phyloP scores from a whole-genome alignment of 2,797 vertebrate species.

The Onychomys torridus region DNA sequence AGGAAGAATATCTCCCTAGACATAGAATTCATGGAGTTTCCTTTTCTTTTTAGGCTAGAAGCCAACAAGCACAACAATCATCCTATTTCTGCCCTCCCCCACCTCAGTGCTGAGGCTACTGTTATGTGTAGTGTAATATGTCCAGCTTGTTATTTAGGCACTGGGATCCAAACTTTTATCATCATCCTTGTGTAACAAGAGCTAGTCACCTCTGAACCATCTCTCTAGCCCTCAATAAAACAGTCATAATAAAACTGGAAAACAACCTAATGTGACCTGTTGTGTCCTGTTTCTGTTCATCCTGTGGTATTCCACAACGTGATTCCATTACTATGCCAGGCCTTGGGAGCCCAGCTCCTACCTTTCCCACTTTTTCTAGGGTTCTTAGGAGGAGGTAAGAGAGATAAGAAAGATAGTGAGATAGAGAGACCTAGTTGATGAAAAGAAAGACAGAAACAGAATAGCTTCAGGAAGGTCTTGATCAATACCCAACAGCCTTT shows the following conservation, averaged over 20 bases:
- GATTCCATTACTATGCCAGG: background rate
- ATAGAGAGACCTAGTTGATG: too few relatives aligned
- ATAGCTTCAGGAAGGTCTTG: too few relatives aligned
- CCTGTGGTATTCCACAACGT: background rate
- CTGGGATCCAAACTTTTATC: background rate
- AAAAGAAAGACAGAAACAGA: too few relatives aligned
- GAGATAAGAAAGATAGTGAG: too few relatives aligned
- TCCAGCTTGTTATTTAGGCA: background rate
- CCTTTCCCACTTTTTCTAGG: too few relatives aligned
- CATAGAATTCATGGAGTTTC: background rate
- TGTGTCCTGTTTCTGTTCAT: background rate
- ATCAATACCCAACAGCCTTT: too few relatives aligned
- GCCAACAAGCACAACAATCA: too few relatives aligned
- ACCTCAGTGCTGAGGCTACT: background rate
- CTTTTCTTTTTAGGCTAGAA: background rate
- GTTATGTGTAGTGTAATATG: background rate
- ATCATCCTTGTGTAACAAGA: background rate
- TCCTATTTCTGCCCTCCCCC: background rate
- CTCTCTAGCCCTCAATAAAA: background rate
- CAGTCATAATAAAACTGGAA: background rate
- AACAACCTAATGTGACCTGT: background rate
- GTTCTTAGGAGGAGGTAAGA: too few relatives aligned
- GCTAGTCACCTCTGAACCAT: background rate
- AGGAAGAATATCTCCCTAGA: background rate
- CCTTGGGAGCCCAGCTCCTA: too few relatives aligned